A percentile compares a stretch with the other conserved stretches of the same genome.
phyloP scores from a whole-genome alignment of 2,888 invertebrate genomes.

The Sepiola atlantica region DNA sequence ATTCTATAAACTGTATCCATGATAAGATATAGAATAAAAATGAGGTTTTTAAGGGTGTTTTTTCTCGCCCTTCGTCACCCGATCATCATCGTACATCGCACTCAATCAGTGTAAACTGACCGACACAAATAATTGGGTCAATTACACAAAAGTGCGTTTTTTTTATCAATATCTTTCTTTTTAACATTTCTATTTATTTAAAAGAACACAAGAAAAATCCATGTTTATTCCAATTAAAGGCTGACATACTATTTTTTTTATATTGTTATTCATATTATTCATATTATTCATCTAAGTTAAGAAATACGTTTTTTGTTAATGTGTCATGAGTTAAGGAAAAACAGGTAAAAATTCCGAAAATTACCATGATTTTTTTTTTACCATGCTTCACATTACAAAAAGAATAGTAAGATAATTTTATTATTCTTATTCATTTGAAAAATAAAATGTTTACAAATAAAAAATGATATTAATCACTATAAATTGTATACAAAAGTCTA shows the following conservation, averaged over 20 bases:
- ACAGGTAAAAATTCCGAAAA: neutral
- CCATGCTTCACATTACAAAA: neutral
- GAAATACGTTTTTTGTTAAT: too few relatives aligned
- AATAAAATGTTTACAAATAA: neutral
- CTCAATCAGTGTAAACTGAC: neutral
- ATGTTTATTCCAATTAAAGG: too few relatives aligned
- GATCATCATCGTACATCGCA: neutral
- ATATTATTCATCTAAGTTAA: too few relatives aligned
- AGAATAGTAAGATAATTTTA: neutral
- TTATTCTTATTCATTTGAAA: neutral
- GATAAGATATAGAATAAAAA: too few relatives aligned
- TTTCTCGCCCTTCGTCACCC: neutral
- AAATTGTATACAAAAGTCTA: neutral
- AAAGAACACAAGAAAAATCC: too few relatives aligned
- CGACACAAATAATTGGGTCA: neutral
- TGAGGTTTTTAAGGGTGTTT: neutral
- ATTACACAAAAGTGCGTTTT: neutral
- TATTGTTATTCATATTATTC: neutral
- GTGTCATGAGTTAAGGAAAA: neutral
- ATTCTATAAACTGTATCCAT: too few relatives aligned
- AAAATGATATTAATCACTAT: neutral
- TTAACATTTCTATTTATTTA: neutral
- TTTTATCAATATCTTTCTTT: neutral
- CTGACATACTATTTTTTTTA: too few relatives aligned
- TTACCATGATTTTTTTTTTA: neutral